Base-by-base conservation (phyloP, 2,113 vertebrate genomes). In the Melospiza melodia region DNA sequence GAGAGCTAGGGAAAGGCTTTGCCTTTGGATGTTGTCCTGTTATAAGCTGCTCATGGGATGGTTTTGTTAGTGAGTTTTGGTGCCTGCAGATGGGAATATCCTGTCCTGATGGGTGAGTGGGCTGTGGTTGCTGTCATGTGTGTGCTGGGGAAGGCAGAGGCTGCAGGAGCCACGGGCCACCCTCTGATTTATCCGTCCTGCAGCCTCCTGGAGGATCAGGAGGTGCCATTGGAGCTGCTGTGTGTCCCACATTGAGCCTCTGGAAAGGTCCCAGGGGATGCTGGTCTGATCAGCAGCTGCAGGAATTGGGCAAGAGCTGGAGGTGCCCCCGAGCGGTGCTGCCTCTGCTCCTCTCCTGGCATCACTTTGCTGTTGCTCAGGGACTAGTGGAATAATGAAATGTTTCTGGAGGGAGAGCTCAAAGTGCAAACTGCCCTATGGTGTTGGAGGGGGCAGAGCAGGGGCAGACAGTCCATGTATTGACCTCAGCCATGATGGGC, bases 221-320 rank as follows among this genome's bases (percentile, higher is more conserved):
- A 79, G 43, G 23, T 2, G 12, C 39, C 8, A 1, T 17, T 10
- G 35, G 28, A 63, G 76, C 43, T 41, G 23, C 65, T 52, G 3
- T 25, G 41, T 66, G 28, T 24, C 46, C 43, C 24, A 1, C 48
- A 35, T 5, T 0, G 0, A 23, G 37, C 37, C 31, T 13, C 41
- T 66, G 55, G 20, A 12, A 41, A 62, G 39, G 55, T 17, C 13
- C 41, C 18, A 14, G 51, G 12, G 39, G 39, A 5, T 80, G 63
- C 59, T 44, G 66, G 2, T 9, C 49, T 28, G 37, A 55, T 35
- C 55, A 69, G 81, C 31, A n/a, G 69, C 89, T 69, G 55, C 51
- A 87, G 87, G 27, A 59, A 31, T 1, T 35, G n/a, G 22, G 19
- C 0, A 0, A 63, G 52, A 27, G 37, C 71, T 86, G 58, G 37